Base-by-base conservation (phyloP, 2,888 invertebrate genomes). In the Tricholauxania praeusta region DNA sequence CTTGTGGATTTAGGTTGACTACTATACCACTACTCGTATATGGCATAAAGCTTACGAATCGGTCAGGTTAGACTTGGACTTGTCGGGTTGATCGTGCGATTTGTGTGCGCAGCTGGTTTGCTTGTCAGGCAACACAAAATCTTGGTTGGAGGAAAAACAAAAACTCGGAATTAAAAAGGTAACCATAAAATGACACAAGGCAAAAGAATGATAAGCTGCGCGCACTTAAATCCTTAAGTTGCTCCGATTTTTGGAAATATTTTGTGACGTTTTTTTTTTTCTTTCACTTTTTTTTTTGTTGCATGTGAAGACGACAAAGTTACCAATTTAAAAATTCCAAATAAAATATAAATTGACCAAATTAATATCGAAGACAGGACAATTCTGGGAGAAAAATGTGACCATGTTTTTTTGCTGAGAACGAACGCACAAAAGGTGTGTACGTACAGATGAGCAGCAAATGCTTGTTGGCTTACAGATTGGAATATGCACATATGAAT, bases 281-380 rank as follows among this genome's bases (percentile, higher is more conserved):
- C 19, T n/a, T 73, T 69, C 71, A 64, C 60, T 32, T 14, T 68
- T 12, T 14, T 48, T 47, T 39, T 7, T 28, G n/a, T n/a, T 68
- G 7, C 22, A 17, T 12, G 15, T 12, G 12, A 55, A n/a, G 32
- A 39, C 15, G 52, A 17, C 19, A 71, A 70, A 73, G 80, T 84
- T 81, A 82, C 85, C 86, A 86, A 86, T 86, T 86, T 86, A 86
- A 86, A 86, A 85, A 86, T 86, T 86, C 86, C 86, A 84, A 85
- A 84, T 85, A 86, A 86, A 85, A 86, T 86, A 86, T 86, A 86
- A 86, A 86, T 85, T 83, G 86, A 85, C 84, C 85, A 85, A 86
- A 86, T 86, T 86, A 86, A 86, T 86, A 86, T 85, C 79, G 82
- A 79, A 80, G 81, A 83, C 83, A 83, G 80, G 81, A 86, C 86